These are phyloP conservation scores for Drosophila austrosaltans DNA, from an alignment of 2,888 invertebrate genomes.

Conservation along the genomic window DNA sequence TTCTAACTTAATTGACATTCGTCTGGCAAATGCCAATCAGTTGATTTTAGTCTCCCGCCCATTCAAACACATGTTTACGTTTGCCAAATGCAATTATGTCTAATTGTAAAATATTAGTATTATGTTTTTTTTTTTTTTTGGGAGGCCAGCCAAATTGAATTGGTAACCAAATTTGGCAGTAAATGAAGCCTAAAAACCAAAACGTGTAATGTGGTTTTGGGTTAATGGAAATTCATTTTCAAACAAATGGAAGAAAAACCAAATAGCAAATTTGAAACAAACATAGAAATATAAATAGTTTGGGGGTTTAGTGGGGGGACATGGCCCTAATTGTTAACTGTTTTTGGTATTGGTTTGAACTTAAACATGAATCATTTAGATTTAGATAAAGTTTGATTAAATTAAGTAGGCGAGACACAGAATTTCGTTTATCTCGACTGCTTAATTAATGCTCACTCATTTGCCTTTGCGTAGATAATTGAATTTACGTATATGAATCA, in stretches of 20 bases:
- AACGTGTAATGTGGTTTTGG: conserved; percentile 57
- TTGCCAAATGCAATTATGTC: conserved; percentile 68
- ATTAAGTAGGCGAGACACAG: no score
- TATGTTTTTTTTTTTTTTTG: conserved; percentile 40
- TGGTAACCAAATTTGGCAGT: conserved; percentile 66
- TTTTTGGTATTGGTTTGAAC: no score
- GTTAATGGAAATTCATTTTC: conserved; percentile 34
- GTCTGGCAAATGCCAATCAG: conserved; percentile 35
- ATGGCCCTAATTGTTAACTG: neutral
- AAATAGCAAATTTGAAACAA: conserved; percentile 6
- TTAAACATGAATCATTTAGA: neutral
- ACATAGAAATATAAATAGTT: neutral
- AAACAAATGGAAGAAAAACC: conserved; percentile 7
- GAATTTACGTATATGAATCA: no score
- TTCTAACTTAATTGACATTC: conserved; percentile 39
- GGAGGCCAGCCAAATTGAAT: conserved; percentile 22
- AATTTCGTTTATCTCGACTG: no score
- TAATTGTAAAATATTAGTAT: conserved; percentile 65
- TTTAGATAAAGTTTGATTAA: neutral
- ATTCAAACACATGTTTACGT: conserved; percentile 36
- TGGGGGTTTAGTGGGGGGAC: neutral
- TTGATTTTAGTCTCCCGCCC: conserved; percentile 25
- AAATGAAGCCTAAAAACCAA: conserved; percentile 48
- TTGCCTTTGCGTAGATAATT: no score
- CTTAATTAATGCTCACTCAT: no score